A percentile compares a stretch with the other conserved stretches of the same genome.
phyloP scores from a whole-genome alignment of 2,797 vertebrate genomes.

The Acrocephalus scirpaceus region DNA sequence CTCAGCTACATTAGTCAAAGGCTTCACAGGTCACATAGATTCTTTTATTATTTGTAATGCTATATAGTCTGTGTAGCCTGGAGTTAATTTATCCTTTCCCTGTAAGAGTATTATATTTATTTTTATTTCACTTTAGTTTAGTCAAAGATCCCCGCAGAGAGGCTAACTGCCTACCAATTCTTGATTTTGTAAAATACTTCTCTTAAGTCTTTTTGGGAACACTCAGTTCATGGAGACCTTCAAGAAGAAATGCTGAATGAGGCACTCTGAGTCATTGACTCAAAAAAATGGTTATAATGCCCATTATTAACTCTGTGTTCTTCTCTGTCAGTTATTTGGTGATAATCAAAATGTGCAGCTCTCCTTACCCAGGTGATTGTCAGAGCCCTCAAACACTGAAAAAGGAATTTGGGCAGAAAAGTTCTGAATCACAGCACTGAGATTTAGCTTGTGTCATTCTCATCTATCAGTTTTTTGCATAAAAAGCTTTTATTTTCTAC shows the following conservation, averaged over 20 bases:
- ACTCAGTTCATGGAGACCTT: not conserved
- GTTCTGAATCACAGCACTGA: not conserved
- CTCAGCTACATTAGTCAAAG: not conserved
- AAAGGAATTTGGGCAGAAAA: not conserved
- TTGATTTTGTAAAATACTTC: not conserved
- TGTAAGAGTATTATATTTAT: not conserved
- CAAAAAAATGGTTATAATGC: not conserved
- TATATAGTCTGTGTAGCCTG: not conserved
- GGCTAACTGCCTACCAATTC: not conserved
- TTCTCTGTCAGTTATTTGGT: not conserved
- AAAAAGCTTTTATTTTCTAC: not conserved
- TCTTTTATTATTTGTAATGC: not conserved
- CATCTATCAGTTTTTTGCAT: not conserved
- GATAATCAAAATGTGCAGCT: not conserved
- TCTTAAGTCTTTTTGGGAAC: not conserved
- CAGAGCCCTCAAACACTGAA: not conserved
- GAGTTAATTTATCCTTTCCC: not conserved
- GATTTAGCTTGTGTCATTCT: not conserved
- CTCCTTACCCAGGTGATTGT: not conserved
- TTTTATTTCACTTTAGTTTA: not conserved
- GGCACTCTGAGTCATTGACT: not conserved
- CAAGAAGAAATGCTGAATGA: not conserved
- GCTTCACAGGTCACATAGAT: not conserved
- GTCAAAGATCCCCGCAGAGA: not conserved
- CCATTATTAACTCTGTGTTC: not conserved